These are phyloP conservation scores for Antennarius maculatus DNA, from an alignment of 2,797 vertebrate genomes.

Conservation along the genomic window DNA sequence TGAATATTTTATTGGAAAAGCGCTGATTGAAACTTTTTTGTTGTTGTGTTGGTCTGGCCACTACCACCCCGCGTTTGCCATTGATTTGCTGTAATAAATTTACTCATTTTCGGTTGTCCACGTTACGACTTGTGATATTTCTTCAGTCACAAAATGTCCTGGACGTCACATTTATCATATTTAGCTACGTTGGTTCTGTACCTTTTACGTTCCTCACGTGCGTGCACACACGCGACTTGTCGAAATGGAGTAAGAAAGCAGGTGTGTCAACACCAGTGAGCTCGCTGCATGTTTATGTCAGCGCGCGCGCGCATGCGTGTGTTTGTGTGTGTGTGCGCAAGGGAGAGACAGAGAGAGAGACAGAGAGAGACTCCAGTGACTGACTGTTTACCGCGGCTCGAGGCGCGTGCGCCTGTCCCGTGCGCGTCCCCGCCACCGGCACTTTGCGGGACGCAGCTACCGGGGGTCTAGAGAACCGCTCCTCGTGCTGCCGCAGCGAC, in stretches of 20 bases:
- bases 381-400: constrained; percentile 45
- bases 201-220: neutral
- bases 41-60: too few species aligned
- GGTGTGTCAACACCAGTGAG: constrained; percentile 38
- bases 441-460: constrained; percentile 13
- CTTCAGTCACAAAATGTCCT: too few species aligned
- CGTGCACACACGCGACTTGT: neutral
- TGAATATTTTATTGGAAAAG: too few species aligned
- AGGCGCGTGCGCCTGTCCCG: constrained; percentile 27
- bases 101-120: too few species aligned
- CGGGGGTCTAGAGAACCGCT: neutral
- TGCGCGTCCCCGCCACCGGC: constrained; percentile 54
- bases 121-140: too few species aligned
- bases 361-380: neutral
- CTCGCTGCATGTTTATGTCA: too few species aligned
- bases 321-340: neutral
- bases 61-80: too few species aligned
- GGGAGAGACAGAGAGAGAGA: constrained; percentile 1
- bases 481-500: neutral
- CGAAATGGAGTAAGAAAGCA: constrained; percentile 5
- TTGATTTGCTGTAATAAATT: too few species aligned
- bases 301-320: neutral
- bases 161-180: too few species aligned
- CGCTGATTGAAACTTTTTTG: too few species aligned
- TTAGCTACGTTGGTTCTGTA: too few species aligned